A percentile compares a stretch with the other conserved stretches of the same genome.
phyloP scores from a whole-genome alignment of 2,113 vertebrate species.

The Oxyura jamaicensis region DNA sequence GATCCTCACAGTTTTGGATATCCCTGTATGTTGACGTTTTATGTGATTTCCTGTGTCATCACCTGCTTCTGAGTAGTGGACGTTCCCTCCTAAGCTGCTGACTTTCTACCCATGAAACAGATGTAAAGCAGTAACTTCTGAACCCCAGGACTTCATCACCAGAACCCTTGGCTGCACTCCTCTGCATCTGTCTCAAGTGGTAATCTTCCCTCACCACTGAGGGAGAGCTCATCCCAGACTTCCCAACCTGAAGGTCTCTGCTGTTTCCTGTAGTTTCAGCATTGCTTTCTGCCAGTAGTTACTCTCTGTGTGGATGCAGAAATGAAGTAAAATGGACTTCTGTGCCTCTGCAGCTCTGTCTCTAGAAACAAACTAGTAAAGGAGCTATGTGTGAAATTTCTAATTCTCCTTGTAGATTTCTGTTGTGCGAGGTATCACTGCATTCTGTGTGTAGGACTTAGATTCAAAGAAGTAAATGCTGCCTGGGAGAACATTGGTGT shows the following conservation, averaged over 20 bases:
- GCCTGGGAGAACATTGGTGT: neutral
- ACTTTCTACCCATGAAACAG: neutral
- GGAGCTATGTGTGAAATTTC: neutral
- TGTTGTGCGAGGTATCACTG: neutral
- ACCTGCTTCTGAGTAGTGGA: neutral
- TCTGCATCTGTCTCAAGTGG: neutral
- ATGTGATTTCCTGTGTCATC: neutral
- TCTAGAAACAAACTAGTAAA: neutral
- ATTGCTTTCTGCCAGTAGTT: neutral
- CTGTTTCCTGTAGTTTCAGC: neutral
- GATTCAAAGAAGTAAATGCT: neutral
- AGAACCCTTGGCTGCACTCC: neutral
- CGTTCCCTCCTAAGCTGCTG: neutral
- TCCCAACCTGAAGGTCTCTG: neutral
- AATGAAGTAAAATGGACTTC: neutral
- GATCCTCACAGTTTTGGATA: neutral
- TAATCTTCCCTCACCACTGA: neutral
- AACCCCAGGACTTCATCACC: neutral
- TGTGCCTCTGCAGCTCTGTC: neutral
- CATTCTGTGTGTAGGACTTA: neutral
- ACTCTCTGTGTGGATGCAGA: neutral
- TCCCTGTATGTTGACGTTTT: neutral
- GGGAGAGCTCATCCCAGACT: neutral
- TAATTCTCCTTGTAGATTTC: neutral
- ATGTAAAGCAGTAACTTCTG: neutral